These are phyloP conservation scores for Apodemia duryi DNA, from an alignment of 2,888 invertebrate species.

Conservation along the genomic window DNA sequence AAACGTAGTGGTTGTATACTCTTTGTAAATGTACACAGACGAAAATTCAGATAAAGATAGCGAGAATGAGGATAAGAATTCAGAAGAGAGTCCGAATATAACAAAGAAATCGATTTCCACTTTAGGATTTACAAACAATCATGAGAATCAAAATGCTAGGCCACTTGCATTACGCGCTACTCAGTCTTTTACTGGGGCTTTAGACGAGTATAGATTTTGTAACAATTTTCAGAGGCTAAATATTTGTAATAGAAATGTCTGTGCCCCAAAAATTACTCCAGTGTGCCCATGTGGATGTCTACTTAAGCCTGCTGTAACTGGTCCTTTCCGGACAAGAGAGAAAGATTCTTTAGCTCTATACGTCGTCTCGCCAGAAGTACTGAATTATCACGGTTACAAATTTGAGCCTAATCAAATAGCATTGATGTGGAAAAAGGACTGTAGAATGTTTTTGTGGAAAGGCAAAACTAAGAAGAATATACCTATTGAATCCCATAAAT, in stretches of 20 bases:
- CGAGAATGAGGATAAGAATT: slow-evolving; percentile 59
- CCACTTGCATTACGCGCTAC: slow-evolving; percentile 64
- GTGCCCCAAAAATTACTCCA: slow-evolving; percentile 48
- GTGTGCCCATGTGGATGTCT: slow-evolving; percentile 71
- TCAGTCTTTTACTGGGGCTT: slow-evolving; percentile 66
- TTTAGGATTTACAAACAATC: slow-evolving; percentile 58
- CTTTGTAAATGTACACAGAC: slow-evolving; percentile 51
- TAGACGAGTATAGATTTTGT: slow-evolving; percentile 59
- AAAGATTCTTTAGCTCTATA: slow-evolving; percentile 61
- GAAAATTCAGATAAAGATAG: slow-evolving; percentile 68
- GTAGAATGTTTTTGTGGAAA: slow-evolving; percentile 83
- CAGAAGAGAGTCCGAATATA: slow-evolving; percentile 54
- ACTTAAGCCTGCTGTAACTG: slow-evolving; percentile 50
- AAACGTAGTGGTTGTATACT: too few relatives aligned
- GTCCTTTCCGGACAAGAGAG: slow-evolving; percentile 66
- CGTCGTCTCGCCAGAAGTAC: slow-evolving; percentile 73
- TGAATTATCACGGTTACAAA: slow-evolving; percentile 75
- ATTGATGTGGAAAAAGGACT: slow-evolving; percentile 84
- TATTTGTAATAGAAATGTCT: slow-evolving; percentile 51
- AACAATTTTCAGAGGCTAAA: slow-evolving; percentile 61
- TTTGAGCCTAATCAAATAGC: slow-evolving; percentile 81
- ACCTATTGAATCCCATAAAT: slow-evolving; percentile 1
- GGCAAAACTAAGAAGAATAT: slow-evolving; percentile 45
- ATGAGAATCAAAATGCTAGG: slow-evolving; percentile 54
- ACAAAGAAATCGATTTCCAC: slow-evolving; percentile 68